Base-by-base conservation (phyloP, 1,140 invertebrate species). In the Paraescarpia echinospica region DNA sequence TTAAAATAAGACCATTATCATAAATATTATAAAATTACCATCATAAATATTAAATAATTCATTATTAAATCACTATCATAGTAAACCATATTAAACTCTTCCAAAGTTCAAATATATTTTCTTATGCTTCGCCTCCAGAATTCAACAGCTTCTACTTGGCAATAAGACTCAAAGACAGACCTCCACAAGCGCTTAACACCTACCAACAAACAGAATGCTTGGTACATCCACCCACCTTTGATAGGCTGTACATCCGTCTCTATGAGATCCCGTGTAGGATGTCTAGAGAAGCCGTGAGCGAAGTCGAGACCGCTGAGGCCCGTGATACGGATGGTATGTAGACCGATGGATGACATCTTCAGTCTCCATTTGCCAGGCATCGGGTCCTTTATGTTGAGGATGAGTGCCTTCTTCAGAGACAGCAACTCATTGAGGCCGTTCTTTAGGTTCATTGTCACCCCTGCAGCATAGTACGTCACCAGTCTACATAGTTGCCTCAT, bases 291-390 rank as follows among this genome's bases (percentile, higher is more conserved):
- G n/a, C 97, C 97, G 93, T 97, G 96, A 12, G 96, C 96, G 95
- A 98, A 98, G 92, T 96, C 97, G 14, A 97, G 95, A 51, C 96
- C 96, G 90, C 97, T 97, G 14, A 97, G 95, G 0, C 97, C 97
- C 31, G 97, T 97, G 22, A 97, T 96, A 91, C 97, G 96, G 8
- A 98, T 96, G 0, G 97, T 97, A 94, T 98, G 97, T 9, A 96
- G 95, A 31, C 97, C 96, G 33, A 96, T 96, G 94, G 97, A 97
- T n/a, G 96, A 96, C 0, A 97, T 96, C 1, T 96, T 96, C 4
- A 98, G 96, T 33, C 96, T 97, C 97, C 96, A 97, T 4, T 96
- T 96, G 2, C 97, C 97, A 1, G 97, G 97, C 89, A 96, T 95
- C 0, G 97, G 97, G 77, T 97, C 96, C 93, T 97, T 95, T 1